Evolutionary conservation across 2,888 invertebrate genomes (phyloP).

Genomic region (Cheilosia impressa): DNA sequence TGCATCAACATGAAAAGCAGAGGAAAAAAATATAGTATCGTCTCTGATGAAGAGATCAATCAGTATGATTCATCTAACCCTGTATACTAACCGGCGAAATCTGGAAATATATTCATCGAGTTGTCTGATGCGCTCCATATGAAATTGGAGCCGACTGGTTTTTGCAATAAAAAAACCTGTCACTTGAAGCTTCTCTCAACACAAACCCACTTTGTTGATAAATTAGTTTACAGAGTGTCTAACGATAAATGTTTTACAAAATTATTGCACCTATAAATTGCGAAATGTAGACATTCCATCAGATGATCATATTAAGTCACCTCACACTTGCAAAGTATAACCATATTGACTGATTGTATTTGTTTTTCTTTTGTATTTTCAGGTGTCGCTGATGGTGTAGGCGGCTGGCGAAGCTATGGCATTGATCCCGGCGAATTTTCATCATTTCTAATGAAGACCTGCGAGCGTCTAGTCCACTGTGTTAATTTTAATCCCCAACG

Average conservation of each 20-base stretch:
- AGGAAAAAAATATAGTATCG: no score
- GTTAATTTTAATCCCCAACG: slow-evolving; percentile 94
- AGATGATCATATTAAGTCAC: no score
- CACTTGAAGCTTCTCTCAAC: neutral
- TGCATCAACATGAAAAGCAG: slow-evolving; percentile 27
- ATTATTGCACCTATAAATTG: neutral
- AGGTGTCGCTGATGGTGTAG: slow-evolving; percentile 99
- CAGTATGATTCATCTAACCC: slow-evolving; percentile 39
- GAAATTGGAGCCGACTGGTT: slow-evolving; percentile 33
- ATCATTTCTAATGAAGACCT: slow-evolving; percentile 95
- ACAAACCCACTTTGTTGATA: slow-evolving; percentile 17
- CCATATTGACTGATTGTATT: neutral
- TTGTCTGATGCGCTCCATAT: slow-evolving; percentile 7
- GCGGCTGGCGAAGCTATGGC: slow-evolving; percentile 98
- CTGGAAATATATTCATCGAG: slow-evolving; percentile 40
- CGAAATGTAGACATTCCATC: neutral
- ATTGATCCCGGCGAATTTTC: slow-evolving; percentile 99
- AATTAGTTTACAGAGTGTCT: slow-evolving; percentile 4
- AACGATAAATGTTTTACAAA: neutral
- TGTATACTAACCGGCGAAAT: slow-evolving; percentile 25
- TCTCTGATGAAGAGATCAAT: slow-evolving; percentile 17
- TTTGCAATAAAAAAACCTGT: slow-evolving; percentile 3
- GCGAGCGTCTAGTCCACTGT: slow-evolving; percentile 95
- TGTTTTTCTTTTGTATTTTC: slow-evolving; percentile 74
- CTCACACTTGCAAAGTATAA: no score